Evolutionary conservation across 2,797 vertebrate species (phyloP).

Genomic region (Artibeus jamaicensis): DNA sequence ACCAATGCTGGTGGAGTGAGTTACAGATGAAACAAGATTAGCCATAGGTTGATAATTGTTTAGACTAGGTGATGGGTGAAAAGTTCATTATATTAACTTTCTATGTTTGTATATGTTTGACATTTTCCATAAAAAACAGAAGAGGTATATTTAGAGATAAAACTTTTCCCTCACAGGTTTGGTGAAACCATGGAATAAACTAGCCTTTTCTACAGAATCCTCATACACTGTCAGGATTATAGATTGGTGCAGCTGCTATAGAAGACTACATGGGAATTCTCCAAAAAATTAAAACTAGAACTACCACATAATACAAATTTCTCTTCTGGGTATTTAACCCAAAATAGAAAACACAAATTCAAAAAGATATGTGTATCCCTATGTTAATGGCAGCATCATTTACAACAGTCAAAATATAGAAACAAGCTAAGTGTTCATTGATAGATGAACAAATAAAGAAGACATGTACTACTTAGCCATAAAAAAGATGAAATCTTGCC

Average conservation of each 20-base stretch:
- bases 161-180: background rate
- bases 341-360: background rate
- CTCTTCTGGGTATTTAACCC: background rate
- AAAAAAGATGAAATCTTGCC: background rate
- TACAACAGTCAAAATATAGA: background rate
- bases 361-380: background rate
- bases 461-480: background rate
- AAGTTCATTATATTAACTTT: background rate
- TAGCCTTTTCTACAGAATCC: background rate
- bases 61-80: background rate
- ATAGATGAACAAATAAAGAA: background rate
- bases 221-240: background rate
- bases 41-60: background rate
- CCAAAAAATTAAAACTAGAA: background rate
- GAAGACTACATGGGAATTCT: background rate
- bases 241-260: background rate
- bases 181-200: background rate
- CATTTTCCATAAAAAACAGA: slow-evolving; percentile 16
- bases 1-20: background rate
- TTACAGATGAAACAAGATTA: background rate
- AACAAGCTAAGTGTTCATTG: background rate
- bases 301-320: background rate
- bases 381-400: background rate
- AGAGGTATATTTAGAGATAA: background rate
- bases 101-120: background rate